phyloP scores from a whole-genome alignment of 2,888 invertebrate species.

The Rhorus exstirpatorius region DNA sequence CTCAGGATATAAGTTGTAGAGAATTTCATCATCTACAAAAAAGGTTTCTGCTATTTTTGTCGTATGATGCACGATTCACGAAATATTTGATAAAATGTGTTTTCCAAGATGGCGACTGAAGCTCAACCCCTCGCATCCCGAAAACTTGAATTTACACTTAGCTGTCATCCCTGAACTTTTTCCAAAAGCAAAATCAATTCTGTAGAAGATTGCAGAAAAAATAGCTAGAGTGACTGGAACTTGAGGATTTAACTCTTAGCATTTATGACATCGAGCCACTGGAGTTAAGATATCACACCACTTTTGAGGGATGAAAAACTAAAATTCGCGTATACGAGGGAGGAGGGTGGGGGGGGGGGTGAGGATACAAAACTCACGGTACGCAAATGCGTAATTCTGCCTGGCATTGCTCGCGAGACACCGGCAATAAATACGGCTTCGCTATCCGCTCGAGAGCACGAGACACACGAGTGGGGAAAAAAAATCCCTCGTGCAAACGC shows the following conservation, averaged over 20 bases:
- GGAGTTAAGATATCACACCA: conserved; percentile 80
- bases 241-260: conserved; percentile 80
- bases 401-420: conserved; percentile 51
- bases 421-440: conserved; percentile 67
- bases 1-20: no score
- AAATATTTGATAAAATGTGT: no score
- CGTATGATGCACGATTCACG: no score
- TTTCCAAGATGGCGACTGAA: no score
- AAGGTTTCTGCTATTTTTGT: no score
- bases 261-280: conserved; percentile 82
- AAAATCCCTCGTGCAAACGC: conserved; percentile 84
- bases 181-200: no score
- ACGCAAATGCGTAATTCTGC: conserved; percentile 57
- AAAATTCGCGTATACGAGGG: conserved; percentile 2
- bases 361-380: conserved; percentile 16
- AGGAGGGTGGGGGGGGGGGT: not conserved
- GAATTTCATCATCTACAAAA: no score
- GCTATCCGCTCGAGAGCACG: conserved; percentile 72
- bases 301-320: conserved; percentile 6
- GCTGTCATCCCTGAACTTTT: no score
- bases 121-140: no score
- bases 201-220: no score
- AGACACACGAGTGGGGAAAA: conserved; percentile 78
- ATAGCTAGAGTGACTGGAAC: no score
- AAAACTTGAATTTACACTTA: no score